Percentiles rank a stretch among this genome's conserved stretches.
These are phyloP conservation scores for Cloeon dipterum DNA, from an alignment of 2,888 invertebrate species.

Conservation along the genomic window DNA sequence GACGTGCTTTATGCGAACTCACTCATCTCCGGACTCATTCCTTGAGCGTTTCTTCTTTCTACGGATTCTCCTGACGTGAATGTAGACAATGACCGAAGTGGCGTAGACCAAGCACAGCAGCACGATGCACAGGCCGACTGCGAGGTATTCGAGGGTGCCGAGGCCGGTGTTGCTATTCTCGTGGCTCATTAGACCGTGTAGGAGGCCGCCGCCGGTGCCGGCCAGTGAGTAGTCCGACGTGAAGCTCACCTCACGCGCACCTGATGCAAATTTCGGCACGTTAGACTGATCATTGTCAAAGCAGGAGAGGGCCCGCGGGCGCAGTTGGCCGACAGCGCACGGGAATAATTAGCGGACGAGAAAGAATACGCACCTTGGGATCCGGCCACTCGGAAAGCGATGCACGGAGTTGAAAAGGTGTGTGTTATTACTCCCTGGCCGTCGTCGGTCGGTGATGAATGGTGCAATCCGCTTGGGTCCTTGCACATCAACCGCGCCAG, in stretches of 20 bases:
- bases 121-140: slow-evolving; percentile 60
- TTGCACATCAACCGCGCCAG: slow-evolving; percentile 58
- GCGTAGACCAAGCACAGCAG: slow-evolving; percentile 73
- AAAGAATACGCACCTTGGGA: slow-evolving; percentile 28
- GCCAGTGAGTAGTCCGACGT: slow-evolving; percentile 10
- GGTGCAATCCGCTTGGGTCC: slow-evolving; percentile 27
- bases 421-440: slow-evolving; percentile 19
- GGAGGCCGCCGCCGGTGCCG: not conserved
- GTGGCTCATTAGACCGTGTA: not conserved
- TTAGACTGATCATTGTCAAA: no score
- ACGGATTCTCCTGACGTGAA: slow-evolving; percentile 43
- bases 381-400: slow-evolving; percentile 67
- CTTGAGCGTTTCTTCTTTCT: slow-evolving; percentile 5
- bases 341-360: not conserved
- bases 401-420: slow-evolving; percentile 56
- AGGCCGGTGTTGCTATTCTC: slow-evolving; percentile 22
- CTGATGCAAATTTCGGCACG: slow-evolving; percentile 21
- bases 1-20: no score
- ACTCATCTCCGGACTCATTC: slow-evolving; percentile 3
- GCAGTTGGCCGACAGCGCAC: no score
- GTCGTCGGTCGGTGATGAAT: slow-evolving; percentile 7
- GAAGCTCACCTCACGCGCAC: slow-evolving; percentile 60
- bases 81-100: slow-evolving; percentile 59
- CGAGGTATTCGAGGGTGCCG: slow-evolving; percentile 52
- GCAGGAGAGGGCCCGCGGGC: no score